phyloP scores from a whole-genome alignment of 2,888 invertebrate species.

The Neoaliturus tenellus region DNA sequence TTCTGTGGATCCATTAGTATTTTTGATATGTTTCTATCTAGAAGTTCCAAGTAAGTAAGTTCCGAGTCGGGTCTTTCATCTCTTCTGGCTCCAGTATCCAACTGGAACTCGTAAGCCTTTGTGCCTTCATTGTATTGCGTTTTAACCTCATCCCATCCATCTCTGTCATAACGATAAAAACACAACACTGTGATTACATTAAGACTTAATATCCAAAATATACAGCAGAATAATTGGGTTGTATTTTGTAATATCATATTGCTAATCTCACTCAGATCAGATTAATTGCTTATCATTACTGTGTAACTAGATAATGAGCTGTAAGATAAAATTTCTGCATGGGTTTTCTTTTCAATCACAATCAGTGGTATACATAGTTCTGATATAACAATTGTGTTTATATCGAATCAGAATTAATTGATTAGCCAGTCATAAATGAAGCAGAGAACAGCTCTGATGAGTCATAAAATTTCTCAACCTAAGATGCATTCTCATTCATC shows the following conservation, averaged over 20 bases:
- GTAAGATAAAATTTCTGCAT: too few relatives aligned
- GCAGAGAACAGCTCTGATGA: too few relatives aligned
- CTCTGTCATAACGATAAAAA: neutral
- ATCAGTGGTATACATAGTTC: too few relatives aligned
- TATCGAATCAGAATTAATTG: too few relatives aligned
- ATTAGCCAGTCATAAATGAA: too few relatives aligned
- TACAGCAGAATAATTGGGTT: neutral
- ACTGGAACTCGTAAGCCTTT: conserved; percentile 30
- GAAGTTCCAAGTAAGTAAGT: conserved; percentile 43
- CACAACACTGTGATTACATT: neutral
- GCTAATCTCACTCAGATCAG: neutral
- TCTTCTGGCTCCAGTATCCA: neutral
- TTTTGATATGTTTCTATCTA: conserved; percentile 39
- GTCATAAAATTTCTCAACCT: too few relatives aligned
- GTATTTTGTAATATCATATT: neutral
- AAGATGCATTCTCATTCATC: too few relatives aligned
- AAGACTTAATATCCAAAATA: neutral
- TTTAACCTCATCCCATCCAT: neutral
- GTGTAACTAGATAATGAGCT: too few relatives aligned
- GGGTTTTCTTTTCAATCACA: too few relatives aligned
- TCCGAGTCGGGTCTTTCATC: conserved; percentile 25
- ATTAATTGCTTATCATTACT: neutral
- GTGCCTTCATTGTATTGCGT: conserved; percentile 11
- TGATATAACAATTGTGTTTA: too few relatives aligned
- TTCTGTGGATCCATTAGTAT: conserved; percentile 43